phyloP scores from a whole-genome alignment of 2,113 vertebrate genomes.

The Zingel zingel region DNA sequence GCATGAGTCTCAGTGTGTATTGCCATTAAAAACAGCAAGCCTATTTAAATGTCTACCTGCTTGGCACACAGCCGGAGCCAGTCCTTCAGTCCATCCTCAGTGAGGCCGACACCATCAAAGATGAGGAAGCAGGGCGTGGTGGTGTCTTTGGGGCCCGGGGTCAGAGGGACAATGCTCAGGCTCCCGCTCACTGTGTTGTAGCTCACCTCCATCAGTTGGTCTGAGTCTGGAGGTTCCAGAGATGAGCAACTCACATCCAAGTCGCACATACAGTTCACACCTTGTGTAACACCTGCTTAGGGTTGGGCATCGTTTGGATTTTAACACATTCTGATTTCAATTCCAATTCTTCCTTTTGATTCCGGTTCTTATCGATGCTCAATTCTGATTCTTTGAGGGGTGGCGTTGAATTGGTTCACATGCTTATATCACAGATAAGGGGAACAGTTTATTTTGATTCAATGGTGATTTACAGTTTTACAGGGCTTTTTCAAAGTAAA shows the following conservation, averaged over 20 bases:
- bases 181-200: conserved; percentile 89
- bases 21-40: neutral
- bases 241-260: conserved; percentile 37
- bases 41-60: conserved; percentile 84
- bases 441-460: no score
- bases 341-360: no score
- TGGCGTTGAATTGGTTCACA: no score
- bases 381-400: no score
- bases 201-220: conserved; percentile 89
- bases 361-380: no score
- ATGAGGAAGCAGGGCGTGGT: conserved; percentile 87
- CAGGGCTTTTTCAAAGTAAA: no score
- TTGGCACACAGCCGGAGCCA: conserved; percentile 94
- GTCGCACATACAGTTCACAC: conserved; percentile 39
- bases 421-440: no score
- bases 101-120: conserved; percentile 91
- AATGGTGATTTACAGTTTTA: no score
- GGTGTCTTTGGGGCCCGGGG: conserved; percentile 63
- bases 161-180: conserved; percentile 81
- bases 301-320: no score
- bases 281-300: conserved; percentile 52
- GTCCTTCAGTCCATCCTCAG: conserved; percentile 91
- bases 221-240: conserved; percentile 86
- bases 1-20: neutral
- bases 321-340: no score